Evolutionary conservation across 2,888 invertebrate species (phyloP).

Genomic region (Subacronicta megacephala): DNA sequence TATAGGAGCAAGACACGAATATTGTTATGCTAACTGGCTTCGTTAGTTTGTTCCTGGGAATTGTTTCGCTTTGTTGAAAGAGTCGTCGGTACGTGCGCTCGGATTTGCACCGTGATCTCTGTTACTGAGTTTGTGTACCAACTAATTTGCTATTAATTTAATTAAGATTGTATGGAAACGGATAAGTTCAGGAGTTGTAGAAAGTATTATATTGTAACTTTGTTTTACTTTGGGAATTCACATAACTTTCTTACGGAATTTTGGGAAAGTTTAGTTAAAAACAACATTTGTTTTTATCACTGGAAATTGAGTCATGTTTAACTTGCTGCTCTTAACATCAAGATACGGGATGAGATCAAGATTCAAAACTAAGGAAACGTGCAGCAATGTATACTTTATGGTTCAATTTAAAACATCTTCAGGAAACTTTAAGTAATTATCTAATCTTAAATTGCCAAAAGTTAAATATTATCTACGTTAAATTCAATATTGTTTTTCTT

Average conservation of each 20-base stretch:
- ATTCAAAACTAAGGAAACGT: no score
- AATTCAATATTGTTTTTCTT: no score
- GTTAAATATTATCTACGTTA: not conserved
- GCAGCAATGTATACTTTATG: no score
- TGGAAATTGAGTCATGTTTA: no score
- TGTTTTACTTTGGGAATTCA: not conserved
- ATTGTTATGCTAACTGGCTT: slow-evolving; percentile 88
- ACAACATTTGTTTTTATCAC: not conserved
- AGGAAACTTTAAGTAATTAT: no score
- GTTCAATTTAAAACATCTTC: no score
- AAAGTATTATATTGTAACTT: slow-evolving; percentile 32
- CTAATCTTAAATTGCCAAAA: no score
- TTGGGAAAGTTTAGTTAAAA: not conserved
- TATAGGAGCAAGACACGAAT: slow-evolving; percentile 74
- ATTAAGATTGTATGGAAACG: slow-evolving; percentile 55
- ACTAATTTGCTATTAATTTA: slow-evolving; percentile 75
- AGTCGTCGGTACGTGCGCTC: slow-evolving; percentile 71
- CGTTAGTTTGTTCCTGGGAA: slow-evolving; percentile 88
- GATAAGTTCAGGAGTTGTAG: slow-evolving; percentile 39
- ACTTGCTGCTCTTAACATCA: no score
- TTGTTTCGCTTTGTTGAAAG: slow-evolving; percentile 82
- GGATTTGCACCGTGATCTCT: slow-evolving; percentile 78
- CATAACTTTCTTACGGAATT: not conserved
- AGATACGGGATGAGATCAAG: no score
- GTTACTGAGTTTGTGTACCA: slow-evolving; percentile 60